Percentiles rank a stretch among this genome's conserved stretches.
Evolutionary conservation across 2,888 invertebrate species (phyloP).

Genomic region (Hedya salicella): DNA sequence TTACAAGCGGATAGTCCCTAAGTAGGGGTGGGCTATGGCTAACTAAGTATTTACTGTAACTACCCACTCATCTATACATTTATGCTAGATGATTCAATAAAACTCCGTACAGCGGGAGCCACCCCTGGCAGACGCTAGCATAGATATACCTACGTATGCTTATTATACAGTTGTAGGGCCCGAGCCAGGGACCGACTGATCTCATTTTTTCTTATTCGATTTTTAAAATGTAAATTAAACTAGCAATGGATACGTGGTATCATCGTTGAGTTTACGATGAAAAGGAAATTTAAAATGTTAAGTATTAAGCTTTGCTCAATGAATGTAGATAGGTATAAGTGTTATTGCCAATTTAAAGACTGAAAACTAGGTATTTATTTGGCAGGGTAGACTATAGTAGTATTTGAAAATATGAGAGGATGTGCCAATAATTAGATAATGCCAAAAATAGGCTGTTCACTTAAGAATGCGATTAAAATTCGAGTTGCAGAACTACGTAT

Average conservation of each 20-base stretch:
- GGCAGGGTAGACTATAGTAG: no score
- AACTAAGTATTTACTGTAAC: not conserved
- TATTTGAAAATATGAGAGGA: no score
- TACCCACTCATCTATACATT: not conserved
- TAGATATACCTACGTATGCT: not conserved
- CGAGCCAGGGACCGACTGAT: constrained; percentile 19
- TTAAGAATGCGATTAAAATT: no score
- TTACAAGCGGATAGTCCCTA: not conserved
- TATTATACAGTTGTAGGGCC: not conserved
- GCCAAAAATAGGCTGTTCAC: no score
- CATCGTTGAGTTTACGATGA: not conserved
- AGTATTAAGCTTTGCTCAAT: constrained; percentile 7
- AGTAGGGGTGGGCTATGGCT: not conserved
- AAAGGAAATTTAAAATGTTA: not conserved
- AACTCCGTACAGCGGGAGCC: not conserved
- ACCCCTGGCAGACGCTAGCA: constrained; percentile 20
- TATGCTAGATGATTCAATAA: not conserved
- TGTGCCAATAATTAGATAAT: no score
- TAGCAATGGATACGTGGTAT: not conserved
- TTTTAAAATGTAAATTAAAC: constrained; percentile 36
- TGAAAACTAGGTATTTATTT: no score
- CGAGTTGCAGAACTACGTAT: no score
- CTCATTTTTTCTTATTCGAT: constrained; percentile 30
- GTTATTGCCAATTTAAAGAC: no score
- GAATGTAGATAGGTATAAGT: not conserved